phyloP scores from a whole-genome alignment of 2,888 invertebrate species.

The Aporophyla lueneburgensis region DNA sequence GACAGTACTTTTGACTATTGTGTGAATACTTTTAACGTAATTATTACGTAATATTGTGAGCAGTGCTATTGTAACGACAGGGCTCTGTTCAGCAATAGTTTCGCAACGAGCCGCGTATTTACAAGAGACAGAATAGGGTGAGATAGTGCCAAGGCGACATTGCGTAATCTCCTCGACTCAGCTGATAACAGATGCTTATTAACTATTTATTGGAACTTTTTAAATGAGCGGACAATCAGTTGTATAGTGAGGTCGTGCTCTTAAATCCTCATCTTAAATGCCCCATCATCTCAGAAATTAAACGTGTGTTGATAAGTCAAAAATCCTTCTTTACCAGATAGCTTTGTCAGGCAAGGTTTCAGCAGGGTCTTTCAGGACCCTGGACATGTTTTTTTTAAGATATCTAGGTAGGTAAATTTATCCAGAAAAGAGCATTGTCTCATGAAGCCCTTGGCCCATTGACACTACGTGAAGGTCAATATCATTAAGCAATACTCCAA shows the following conservation, averaged over 20 bases:
- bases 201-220: conserved; percentile 56
- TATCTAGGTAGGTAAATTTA: not conserved
- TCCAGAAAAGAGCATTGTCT: not conserved
- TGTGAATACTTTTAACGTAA: not conserved
- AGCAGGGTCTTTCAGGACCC: not conserved
- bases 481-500: conserved; percentile 42
- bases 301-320: not conserved
- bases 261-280: conserved; percentile 3
- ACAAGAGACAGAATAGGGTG: conserved; percentile 33
- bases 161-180: conserved; percentile 53
- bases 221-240: conserved; percentile 35
- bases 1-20: not conserved
- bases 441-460: conserved; percentile 6
- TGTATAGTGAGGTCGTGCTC: conserved; percentile 21
- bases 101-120: conserved; percentile 26
- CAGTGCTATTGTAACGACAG: not conserved
- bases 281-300: not conserved
- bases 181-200: conserved; percentile 58
- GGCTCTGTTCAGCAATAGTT: conserved; percentile 15
- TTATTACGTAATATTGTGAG: not conserved
- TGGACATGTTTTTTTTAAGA: not conserved
- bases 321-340: not conserved
- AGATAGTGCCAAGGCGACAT: conserved; percentile 54
- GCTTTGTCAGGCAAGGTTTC: no score
- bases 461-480: conserved; percentile 40